phyloP scores from a whole-genome alignment of 2,797 vertebrate genomes.

The Micrastur ruficollis region DNA sequence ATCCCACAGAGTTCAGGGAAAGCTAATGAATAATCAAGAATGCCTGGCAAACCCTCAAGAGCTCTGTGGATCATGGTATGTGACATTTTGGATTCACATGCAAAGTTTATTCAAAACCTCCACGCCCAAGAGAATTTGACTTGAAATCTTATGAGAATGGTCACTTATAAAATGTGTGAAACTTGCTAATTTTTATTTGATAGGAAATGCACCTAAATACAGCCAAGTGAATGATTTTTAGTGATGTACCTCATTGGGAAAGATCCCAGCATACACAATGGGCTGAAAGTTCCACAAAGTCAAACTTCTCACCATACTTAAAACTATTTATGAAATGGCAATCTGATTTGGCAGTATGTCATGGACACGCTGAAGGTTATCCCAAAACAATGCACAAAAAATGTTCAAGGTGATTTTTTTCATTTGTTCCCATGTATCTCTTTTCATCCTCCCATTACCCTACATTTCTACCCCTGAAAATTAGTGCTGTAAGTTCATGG shows the following conservation, averaged over 20 bases:
- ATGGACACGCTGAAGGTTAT: not conserved
- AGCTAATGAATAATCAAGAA: not conserved
- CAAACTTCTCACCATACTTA: not conserved
- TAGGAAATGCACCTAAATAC: not conserved
- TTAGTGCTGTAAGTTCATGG: not conserved
- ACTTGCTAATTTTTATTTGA: not conserved
- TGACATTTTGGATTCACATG: not conserved
- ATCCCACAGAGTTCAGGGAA: not conserved
- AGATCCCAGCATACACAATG: not conserved
- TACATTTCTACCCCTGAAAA: not conserved
- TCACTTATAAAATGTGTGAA: not conserved
- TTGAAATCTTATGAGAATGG: not conserved
- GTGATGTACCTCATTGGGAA: not conserved
- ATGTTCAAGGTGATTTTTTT: not conserved
- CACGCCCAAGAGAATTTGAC: not conserved
- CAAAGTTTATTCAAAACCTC: not conserved
- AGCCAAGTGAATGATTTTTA: not conserved
- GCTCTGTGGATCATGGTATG: not conserved
- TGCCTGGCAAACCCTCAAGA: not conserved
- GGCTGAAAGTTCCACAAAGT: not conserved
- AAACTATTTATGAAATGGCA: not conserved
- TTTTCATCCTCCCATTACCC: not conserved
- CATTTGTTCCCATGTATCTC: not conserved
- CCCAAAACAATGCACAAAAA: not conserved
- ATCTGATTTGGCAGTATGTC: not conserved